Conservation (phyloP, 2,888 invertebrate genomes). For the Melanargia galathea region DNA sequence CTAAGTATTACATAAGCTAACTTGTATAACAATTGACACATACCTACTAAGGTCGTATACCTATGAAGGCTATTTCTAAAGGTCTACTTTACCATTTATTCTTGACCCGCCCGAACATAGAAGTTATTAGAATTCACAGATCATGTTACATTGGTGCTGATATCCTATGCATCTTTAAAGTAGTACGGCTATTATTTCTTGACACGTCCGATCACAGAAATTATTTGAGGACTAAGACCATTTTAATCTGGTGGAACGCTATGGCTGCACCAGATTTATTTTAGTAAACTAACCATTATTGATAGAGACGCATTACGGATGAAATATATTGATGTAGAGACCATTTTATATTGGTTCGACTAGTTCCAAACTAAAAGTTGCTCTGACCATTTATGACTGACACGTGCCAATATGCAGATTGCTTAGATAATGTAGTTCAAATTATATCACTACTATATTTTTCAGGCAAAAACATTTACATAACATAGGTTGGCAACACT, state of each 20-base stretch:
- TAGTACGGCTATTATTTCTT: neutral
- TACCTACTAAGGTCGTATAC: constrained; percentile 34
- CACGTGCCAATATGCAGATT: neutral
- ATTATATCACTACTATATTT: no score
- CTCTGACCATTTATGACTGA: neutral
- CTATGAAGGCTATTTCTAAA: constrained; percentile 29
- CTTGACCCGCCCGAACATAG: constrained; percentile 11
- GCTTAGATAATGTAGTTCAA: no score
- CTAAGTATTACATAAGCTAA: constrained; percentile 57
- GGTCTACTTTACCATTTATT: constrained; percentile 23
- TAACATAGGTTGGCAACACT: no score
- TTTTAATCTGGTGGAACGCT: neutral
- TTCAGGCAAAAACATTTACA: neutral
- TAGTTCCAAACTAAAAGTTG: neutral
- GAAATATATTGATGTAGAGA: neutral
- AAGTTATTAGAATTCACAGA: constrained; percentile 3
- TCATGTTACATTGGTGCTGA: constrained; percentile 19
- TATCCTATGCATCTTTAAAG: neutral
- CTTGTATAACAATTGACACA: constrained; percentile 48
- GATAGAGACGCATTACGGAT: neutral
- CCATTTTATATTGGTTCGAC: neutral
- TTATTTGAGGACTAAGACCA: neutral
- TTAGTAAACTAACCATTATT: neutral
- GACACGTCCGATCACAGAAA: neutral
- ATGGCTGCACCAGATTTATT: neutral